A percentile compares a stretch with the other conserved stretches of the same genome.
Evolutionary conservation across 2,113 vertebrate species (phyloP).

Genomic region (Rhea pennata): DNA sequence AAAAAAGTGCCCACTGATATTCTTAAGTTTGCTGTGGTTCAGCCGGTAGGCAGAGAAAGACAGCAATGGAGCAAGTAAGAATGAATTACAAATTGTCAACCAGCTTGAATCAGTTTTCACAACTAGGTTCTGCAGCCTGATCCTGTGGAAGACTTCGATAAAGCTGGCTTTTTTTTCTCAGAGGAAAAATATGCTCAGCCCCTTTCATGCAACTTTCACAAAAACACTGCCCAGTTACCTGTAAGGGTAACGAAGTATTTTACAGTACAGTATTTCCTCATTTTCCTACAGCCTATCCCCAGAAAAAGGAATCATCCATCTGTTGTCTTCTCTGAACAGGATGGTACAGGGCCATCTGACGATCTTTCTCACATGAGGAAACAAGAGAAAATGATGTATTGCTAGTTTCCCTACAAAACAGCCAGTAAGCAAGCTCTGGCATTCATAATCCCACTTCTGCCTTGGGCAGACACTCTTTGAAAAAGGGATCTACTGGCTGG

Average conservation of each 20-base stretch:
- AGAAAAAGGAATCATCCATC: not conserved
- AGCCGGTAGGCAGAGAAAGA: fast-evolving
- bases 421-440: not conserved
- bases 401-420: not conserved
- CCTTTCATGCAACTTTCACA: fast-evolving
- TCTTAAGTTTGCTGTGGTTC: not conserved
- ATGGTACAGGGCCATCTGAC: not conserved
- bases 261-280: not conserved
- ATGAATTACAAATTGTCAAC: fast-evolving
- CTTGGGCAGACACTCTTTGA: not conserved
- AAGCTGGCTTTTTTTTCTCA: too few relatives aligned
- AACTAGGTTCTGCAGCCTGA: not conserved
- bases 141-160: not conserved
- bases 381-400: not conserved
- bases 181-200: not conserved
- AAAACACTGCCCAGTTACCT: not conserved
- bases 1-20: not conserved
- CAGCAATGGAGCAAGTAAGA: fast-evolving
- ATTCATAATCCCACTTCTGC: not conserved
- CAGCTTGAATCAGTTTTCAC: not conserved
- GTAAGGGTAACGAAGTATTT: not conserved
- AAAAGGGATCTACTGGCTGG: not conserved
- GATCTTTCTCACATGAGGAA: not conserved
- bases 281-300: not conserved
- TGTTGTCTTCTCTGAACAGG: not conserved